Base-by-base conservation (phyloP, 2,113 vertebrate species). In the Marmota monax region DNA sequence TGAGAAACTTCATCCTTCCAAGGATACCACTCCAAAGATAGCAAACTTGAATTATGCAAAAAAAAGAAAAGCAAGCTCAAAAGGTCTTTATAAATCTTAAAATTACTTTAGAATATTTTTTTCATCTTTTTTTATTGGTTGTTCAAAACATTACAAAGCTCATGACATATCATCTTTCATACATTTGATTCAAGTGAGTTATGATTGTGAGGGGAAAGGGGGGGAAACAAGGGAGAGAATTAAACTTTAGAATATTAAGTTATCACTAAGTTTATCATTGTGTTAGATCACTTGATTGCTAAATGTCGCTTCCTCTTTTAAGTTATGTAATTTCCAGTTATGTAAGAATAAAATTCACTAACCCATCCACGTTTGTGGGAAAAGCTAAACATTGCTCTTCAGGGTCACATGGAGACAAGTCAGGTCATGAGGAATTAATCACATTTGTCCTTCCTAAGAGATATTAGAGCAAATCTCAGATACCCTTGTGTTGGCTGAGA, bases 251-350 rank as follows among this genome's bases (percentile, higher is more conserved):
- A 53, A 84, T 86, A 96, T 95, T 85, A 89, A 93, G 65, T 85
- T 92, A 96, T 92, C 78, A 69, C 39, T 6, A 96, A 88, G n/a
- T 45, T 88, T 83, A 79, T 58, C 58, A 91, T 85, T 90, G 78
- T 48, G 17, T 90, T 92, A 88, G 67, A 90, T 92, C 83, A 87
- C 58, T 96, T 29, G 72, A 37, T 90, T 97, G 89, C 90, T 96
- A 97, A 97, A 96, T 0, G 92, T 34, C 0, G 20, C 53, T 98
- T 98, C 88, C 89, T 96, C 72, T 96, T 98, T 84, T 72, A 73
- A 94, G 72, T 89, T 95, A 74, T 67, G 22, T 74, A 92, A 95
- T 97, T 96, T 70, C 65, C 63, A 98, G 25, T 83, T 92, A 90
- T 76, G 76, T 88, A 96, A 96, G 16, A 93, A 48, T 63, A 91